A percentile compares a stretch with the other conserved stretches of the same genome.
Evolutionary conservation across 2,888 invertebrate species (phyloP).

Genomic region (Volucella zonaria): DNA sequence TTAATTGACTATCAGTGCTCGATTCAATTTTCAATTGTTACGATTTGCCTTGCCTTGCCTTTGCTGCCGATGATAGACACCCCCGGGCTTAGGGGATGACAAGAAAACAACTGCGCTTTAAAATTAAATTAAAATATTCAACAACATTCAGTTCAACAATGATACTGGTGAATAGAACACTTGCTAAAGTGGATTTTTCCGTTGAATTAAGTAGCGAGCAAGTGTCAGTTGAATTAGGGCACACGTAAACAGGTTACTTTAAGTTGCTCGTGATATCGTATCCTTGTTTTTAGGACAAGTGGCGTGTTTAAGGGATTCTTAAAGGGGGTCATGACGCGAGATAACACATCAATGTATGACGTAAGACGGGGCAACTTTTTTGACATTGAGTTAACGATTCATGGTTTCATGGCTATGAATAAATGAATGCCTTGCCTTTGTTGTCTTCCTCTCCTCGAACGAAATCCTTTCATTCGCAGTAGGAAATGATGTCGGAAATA

Average conservation of each 20-base stretch:
- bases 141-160: slow-evolving; percentile 11
- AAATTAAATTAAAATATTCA: slow-evolving; percentile 60
- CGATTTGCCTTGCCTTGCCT: neutral
- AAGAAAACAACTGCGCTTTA: slow-evolving; percentile 8
- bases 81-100: slow-evolving; percentile 27
- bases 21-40: slow-evolving; percentile 49
- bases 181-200: slow-evolving; percentile 57
- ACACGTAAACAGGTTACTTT: slow-evolving; percentile 53
- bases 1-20: slow-evolving; percentile 63
- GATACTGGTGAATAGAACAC: slow-evolving; percentile 57
- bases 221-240: slow-evolving; percentile 50
- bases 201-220: slow-evolving; percentile 21
- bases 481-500: too few relatives aligned
- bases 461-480: too few relatives aligned
- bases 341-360: too few relatives aligned
- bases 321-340: neutral
- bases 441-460: too few relatives aligned
- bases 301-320: slow-evolving; percentile 31
- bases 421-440: too few relatives aligned
- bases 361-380: neutral
- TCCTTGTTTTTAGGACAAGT: neutral
- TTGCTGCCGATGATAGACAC: slow-evolving; percentile 16
- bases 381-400: too few relatives aligned
- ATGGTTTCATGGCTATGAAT: too few relatives aligned
- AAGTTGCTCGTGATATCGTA: neutral